Base-by-base conservation (phyloP, 2,888 invertebrate species). In the Nomada ferruginata region DNA sequence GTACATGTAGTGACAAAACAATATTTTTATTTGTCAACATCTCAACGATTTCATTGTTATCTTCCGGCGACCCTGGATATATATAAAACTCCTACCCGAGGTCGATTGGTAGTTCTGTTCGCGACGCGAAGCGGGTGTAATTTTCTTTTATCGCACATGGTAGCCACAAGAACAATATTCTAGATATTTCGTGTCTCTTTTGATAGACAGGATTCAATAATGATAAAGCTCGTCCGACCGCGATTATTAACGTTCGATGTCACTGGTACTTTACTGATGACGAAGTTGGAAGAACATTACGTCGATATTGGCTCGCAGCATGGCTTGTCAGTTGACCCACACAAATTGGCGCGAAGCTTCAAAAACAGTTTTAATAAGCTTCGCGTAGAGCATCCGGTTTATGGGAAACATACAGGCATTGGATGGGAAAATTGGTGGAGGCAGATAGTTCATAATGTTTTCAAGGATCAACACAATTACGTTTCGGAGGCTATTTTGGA, bases 381-480 rank as follows among this genome's bases (percentile, higher is more conserved):
- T 95, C 95, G 95, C 89, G 90, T 94, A 63, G 94, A 96, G 77
- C 96, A 97, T 94, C 98, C 98, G 18, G 97, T 98, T 94, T 98
- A 96, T 93, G 98, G 98, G 0, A 94, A 94, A 84, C 93, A 95
- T 65, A 95, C 95, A 0, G 96, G 95, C 2, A 92, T 98, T 42
- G 95, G 95, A 42, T 98, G 97, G 96, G 95, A 96, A 89, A 95
- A 95, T 66, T 98, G 98, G 98, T 98, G 98, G 98, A 95, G 94
- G 64, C 93, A 94, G 84, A 94, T 97, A 2, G 96, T 97, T 2
- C 94, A 94, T 63, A 94, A 95, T 70, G 96, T 97, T 7, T 96
- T 97, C 89, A 94, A 94, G 78, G 95, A 95, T 29, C 94, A 95
- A 57, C 91, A 95, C 36, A 92, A 92, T 0, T 85, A 89, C 4